phyloP scores from a whole-genome alignment of 2,888 invertebrate genomes.

The Leucoma salicis region DNA sequence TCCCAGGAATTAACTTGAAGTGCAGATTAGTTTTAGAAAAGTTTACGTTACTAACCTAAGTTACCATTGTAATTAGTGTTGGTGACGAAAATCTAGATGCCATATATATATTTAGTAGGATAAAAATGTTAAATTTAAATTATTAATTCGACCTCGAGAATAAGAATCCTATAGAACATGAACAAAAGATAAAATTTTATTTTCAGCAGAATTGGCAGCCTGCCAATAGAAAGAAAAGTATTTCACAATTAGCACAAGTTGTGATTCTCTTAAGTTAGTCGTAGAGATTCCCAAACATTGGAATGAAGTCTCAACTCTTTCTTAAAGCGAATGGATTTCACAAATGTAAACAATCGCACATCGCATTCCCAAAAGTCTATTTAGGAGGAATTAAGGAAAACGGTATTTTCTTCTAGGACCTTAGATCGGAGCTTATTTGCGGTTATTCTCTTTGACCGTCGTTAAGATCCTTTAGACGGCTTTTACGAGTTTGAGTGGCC shows the following conservation, averaged over 20 bases:
- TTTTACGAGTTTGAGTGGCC: conserved; percentile 80
- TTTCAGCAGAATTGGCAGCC: conserved; percentile 43
- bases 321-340: conserved; percentile 53
- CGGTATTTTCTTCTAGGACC: conserved; percentile 72
- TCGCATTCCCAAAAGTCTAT: conserved; percentile 65
- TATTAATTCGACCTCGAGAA: too few species aligned
- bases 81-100: too few species aligned
- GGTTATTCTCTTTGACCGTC: conserved; percentile 82
- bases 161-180: too few species aligned
- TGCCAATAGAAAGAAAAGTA: conserved; percentile 13
- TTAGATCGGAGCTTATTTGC: conserved; percentile 80
- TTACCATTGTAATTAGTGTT: too few species aligned
- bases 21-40: too few species aligned
- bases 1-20: too few species aligned
- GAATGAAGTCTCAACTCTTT: conserved; percentile 43
- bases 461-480: conserved; percentile 78
- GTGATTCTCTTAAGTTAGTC: conserved; percentile 20
- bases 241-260: conserved; percentile 14
- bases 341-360: conserved; percentile 71
- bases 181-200: too few species aligned
- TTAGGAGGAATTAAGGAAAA: conserved; percentile 78
- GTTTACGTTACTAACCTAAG: too few species aligned
- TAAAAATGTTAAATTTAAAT: too few species aligned
- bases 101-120: too few species aligned
- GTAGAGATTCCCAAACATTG: conserved; percentile 29